These are phyloP conservation scores for Trididemnum miniatum DNA, from an alignment of 23 tunicate species.

Conservation along the genomic window DNA sequence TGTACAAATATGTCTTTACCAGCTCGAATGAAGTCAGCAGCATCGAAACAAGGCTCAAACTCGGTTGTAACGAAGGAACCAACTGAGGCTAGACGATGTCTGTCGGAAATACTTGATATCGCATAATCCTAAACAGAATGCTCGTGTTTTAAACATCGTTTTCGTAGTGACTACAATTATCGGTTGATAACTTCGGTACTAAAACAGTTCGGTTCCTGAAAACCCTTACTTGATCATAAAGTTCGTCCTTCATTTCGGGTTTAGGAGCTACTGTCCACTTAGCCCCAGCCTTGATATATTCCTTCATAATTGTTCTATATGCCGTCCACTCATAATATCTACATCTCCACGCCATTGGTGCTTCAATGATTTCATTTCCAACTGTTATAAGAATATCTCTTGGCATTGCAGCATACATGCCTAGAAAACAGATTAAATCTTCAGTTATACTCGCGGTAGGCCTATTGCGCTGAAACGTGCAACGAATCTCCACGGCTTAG, in stretches of 20 bases:
- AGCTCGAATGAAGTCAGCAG: slow-evolving; percentile 94
- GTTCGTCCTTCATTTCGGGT: slow-evolving; percentile 84
- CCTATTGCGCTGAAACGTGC: not conserved
- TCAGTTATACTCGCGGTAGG: not conserved
- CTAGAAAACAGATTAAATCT: slow-evolving; percentile 10
- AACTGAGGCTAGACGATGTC: slow-evolving; percentile 56
- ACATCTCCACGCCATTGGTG: slow-evolving; percentile 98
- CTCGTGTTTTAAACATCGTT: too few relatives aligned
- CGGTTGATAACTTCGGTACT: not conserved
- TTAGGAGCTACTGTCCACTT: slow-evolving; percentile 96
- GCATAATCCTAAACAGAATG: slow-evolving; percentile 79
- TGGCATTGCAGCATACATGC: slow-evolving; percentile 96
- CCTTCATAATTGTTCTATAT: slow-evolving; percentile 79
- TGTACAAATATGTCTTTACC: slow-evolving; percentile 94
- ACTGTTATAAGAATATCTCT: slow-evolving; percentile 85
- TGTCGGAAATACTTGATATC: slow-evolving; percentile 59
- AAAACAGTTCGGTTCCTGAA: not conserved
- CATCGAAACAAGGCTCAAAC: slow-evolving; percentile 94
- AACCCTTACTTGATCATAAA: slow-evolving; percentile 74
- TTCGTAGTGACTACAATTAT: too few relatives aligned
- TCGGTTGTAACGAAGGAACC: slow-evolving; percentile 91
- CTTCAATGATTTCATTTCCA: slow-evolving; percentile 95
- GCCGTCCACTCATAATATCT: slow-evolving; percentile 93
- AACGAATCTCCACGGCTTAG: not conserved
- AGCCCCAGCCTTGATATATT: slow-evolving; percentile 85